Base-by-base conservation (phyloP, 2,113 vertebrate species). In the Zingel zingel region DNA sequence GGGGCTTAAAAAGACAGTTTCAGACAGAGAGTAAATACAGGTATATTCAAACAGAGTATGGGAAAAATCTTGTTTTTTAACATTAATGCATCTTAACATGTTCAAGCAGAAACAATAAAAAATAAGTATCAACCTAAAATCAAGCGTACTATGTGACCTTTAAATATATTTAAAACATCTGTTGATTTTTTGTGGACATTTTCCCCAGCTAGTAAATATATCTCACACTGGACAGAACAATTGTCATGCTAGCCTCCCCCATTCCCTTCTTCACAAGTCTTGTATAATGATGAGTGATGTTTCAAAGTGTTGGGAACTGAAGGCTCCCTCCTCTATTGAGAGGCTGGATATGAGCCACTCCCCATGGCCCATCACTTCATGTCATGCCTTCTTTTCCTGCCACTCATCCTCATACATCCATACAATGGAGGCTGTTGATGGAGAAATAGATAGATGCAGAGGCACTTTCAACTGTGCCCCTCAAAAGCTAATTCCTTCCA, bases 401-500 rank as follows among this genome's bases (percentile, higher is more conserved):
- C 62, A 79, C 79, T 70, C 27, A 48, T 48, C 69, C 25, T 66
- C 62, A 45, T 25, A 30, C 61, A 65, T 82, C 75, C 63, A 73
- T 76, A 84, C 70, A 77, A 85, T 15, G 36, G 43, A 79, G 63
- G 71, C 77, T 64, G 72, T 39, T 81, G 81, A 89, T 71, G 71
- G 81, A 83, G 61, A 54, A 74, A 86, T 14, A 23, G 67, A 86
- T 27, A 68, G 74, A 82, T 54, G 33, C 39, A 45, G 67, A 48
- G 66, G 27, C 59, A 62, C 61, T 89, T 89, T 87, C 79, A 86
- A 89, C 81, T 68, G 30, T 2, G 54, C 79, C 80, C 81, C 73
- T 90, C 82, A 77, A 79, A 86, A 84, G 33, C 81, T 74, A 70
- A 88, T 88, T 86, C 71, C 54, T 75, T 69, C 25, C 81, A 51